A percentile compares a stretch with the other conserved stretches of the same genome.
Conservation (phyloP, 2,113 vertebrate species). For the Elachura formosa region DNA sequence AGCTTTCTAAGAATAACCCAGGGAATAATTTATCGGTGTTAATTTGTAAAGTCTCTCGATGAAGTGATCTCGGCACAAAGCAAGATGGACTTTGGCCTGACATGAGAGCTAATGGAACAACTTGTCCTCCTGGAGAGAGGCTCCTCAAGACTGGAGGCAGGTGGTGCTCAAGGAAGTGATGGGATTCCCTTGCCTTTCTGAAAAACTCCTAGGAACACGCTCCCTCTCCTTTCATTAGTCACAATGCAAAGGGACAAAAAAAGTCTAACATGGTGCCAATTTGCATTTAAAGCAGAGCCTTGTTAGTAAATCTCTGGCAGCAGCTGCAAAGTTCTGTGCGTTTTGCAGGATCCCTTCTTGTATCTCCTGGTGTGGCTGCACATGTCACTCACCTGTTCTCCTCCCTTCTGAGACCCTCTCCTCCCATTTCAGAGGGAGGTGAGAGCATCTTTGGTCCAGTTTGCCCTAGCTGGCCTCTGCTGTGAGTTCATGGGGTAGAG, state of each 20-base stretch:
- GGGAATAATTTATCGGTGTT: constrained; percentile 33
- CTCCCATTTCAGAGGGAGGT: neutral
- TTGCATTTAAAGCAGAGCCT: neutral
- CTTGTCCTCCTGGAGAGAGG: neutral
- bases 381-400: neutral
- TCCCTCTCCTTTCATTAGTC: neutral
- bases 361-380: neutral
- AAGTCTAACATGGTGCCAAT: neutral
- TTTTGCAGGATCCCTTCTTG: neutral
- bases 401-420: neutral
- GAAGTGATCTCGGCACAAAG: constrained; percentile 23
- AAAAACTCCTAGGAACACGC: rapidly evolving
- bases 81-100: constrained; percentile 25
- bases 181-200: neutral
- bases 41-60: constrained; percentile 63
- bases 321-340: neutral
- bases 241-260: neutral
- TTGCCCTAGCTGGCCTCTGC: neutral
- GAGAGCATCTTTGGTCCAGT: neutral
- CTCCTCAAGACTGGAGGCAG: neutral
- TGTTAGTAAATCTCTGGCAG: neutral
- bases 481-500: neutral
- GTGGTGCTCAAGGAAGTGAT: neutral
- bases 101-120: constrained; percentile 31
- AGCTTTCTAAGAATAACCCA: constrained; percentile 46